Conservation (phyloP, 2,888 invertebrate genomes). For the Limnephilus rhombicus region DNA sequence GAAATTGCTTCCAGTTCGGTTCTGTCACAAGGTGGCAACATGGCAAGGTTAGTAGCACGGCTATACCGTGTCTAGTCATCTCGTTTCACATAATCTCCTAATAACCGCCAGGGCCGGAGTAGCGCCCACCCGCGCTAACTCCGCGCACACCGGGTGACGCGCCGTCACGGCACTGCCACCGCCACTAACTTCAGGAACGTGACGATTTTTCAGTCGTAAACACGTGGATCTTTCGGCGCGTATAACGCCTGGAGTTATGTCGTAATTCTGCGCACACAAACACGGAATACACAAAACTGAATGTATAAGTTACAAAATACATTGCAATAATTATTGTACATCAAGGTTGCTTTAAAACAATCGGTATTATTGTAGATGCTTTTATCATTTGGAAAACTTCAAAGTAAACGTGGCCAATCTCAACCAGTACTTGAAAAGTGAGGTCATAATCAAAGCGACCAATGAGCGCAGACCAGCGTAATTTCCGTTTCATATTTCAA, state of each 20-base stretch:
- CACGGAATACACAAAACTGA: constrained; percentile 6
- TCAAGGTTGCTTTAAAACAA: background rate
- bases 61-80: constrained; percentile 53
- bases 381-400: background rate
- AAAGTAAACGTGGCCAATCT: no score
- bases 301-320: background rate
- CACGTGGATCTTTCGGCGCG: constrained; percentile 47
- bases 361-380: background rate
- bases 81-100: constrained; percentile 63
- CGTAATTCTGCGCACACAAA: constrained; percentile 13
- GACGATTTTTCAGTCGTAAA: constrained; percentile 56
- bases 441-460: no score
- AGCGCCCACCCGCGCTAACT: constrained; percentile 31
- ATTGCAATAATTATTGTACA: background rate
- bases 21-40: constrained; percentile 54
- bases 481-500: no score
- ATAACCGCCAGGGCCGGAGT: constrained; percentile 54
- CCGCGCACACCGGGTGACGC: constrained; percentile 38
- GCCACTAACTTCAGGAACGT: constrained; percentile 48
- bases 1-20: background rate
- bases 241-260: constrained; percentile 29
- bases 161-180: background rate
- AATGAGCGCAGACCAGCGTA: no score
- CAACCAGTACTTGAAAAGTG: no score
- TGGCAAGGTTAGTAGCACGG: constrained; percentile 48